These are phyloP conservation scores for Pipistrellus pipistrellus DNA, from an alignment of 2,797 vertebrate species.

Conservation along the genomic window DNA sequence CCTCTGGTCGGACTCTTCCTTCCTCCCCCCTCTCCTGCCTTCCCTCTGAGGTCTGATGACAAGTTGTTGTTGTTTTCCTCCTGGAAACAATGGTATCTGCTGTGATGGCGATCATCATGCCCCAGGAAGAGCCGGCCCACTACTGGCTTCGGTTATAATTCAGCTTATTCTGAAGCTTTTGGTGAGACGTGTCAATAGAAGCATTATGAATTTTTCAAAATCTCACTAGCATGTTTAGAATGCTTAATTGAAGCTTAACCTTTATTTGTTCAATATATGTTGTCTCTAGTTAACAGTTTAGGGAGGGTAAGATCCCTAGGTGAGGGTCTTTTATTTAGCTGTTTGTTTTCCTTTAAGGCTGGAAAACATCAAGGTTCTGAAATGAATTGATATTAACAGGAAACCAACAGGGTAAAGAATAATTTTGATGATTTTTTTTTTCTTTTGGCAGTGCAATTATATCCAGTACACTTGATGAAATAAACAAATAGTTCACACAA, in stretches of 20 bases:
- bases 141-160: constrained; percentile 76
- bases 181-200: constrained; percentile 78
- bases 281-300: constrained; percentile 78
- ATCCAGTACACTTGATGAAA: constrained; percentile 86
- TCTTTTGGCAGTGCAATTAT: constrained; percentile 87
- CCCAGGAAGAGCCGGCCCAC: constrained; percentile 61
- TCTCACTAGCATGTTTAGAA: constrained; percentile 85
- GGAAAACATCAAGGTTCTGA: constrained; percentile 65
- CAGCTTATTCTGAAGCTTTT: constrained; percentile 70
- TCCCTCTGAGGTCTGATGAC: no score
- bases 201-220: constrained; percentile 81
- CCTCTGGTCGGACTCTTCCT: no score
- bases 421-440: constrained; percentile 87
- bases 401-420: constrained; percentile 84
- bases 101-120: background rate
- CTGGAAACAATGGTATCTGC: constrained; percentile 37
- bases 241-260: constrained; percentile 86
- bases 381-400: constrained; percentile 78
- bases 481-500: constrained; percentile 89
- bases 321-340: constrained; percentile 80
- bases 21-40: no score
- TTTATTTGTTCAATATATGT: constrained; percentile 84
- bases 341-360: constrained; percentile 79
- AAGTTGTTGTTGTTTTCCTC: background rate
- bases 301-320: constrained; percentile 64